Evolutionary conservation across 1,140 invertebrate genomes (phyloP), one percentile per base, ranked within the genome.

Genomic region (Aphaenogaster ashmeadi): DNA sequence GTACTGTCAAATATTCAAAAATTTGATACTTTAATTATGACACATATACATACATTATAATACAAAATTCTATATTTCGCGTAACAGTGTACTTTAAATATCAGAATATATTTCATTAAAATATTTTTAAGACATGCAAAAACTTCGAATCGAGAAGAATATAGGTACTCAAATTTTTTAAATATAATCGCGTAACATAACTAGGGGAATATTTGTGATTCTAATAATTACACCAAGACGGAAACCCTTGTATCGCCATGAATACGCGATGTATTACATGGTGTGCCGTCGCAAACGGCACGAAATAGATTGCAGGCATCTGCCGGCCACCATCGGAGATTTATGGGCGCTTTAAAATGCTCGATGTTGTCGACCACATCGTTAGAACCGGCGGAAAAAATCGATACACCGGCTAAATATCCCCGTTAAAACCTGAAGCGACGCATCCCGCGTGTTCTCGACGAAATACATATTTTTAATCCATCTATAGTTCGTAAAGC

Each of bases 321-420:
- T 77, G 47, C 21, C 18, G 47, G n/a, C 75, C 33, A 50, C 58
- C 44, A 18, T 33, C 44, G 11, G 13, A 81, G 78, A 81, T 81
- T 71, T 81, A 81, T 81, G 66, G 36, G 15, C 36, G 64, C 33
- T 81, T 81, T 81, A 81, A 81, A 81, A 81, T 71, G 64, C 64
- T 54, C 78, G 50, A 81, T 81, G 62, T 71, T 81, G 67, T 71
- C 78, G 47, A 81, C 47, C 64, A 15, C 78, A 50, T 71, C 78
- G 78, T 81, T 56, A 81, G 78, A 80, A 56, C 64, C 21, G n/a
- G 3, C 44, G 60, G 77, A 50, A 81, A 81, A 81, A 81, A 81
- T 81, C 64, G 64, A 81, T 81, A 38, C 36, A 36, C n/a, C 18
- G 33, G 36, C 33, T 81, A 81, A 81, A 72, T 81, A 72, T 72